Percentiles rank a stretch among this genome's conserved stretches.
Evolutionary conservation across 2,113 vertebrate genomes (phyloP).

Genomic region (Misgurnus anguillicaudatus): DNA sequence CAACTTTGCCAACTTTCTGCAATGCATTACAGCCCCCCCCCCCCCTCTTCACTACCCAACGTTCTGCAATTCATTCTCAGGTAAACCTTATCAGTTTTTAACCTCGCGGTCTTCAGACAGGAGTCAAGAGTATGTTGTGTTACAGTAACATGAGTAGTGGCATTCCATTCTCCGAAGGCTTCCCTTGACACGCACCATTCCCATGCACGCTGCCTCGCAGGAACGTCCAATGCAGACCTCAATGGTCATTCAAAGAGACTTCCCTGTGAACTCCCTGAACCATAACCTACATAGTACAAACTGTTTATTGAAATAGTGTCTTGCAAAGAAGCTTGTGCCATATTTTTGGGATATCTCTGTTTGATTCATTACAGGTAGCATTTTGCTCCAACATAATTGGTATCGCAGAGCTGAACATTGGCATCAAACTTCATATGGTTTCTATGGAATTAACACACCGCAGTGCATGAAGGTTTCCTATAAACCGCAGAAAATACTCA

Average conservation of each 20-base stretch:
- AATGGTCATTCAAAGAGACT: background rate
- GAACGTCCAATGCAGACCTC: slow-evolving; percentile 14
- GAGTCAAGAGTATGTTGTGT: slow-evolving; percentile 30
- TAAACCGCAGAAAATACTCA: slow-evolving; percentile 15
- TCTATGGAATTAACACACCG: background rate
- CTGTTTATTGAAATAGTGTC: background rate
- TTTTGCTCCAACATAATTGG: background rate
- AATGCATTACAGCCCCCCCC: slow-evolving; percentile 30
- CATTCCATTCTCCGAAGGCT: slow-evolving; percentile 35
- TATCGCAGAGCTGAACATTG: background rate
- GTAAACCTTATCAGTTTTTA: slow-evolving; percentile 27
- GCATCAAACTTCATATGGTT: background rate
- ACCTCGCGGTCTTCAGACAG: slow-evolving; percentile 6
- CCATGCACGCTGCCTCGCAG: background rate
- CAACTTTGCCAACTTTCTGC: slow-evolving; percentile 5
- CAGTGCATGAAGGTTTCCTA: background rate
- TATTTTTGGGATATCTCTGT: background rate
- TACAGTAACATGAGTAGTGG: slow-evolving; percentile 33
- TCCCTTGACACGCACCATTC: background rate
- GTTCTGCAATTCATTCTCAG: slow-evolving; percentile 6
- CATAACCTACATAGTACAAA: background rate
- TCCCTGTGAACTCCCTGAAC: slow-evolving; percentile 2
- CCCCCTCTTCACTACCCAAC: slow-evolving; percentile 6
- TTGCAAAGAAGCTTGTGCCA: background rate
- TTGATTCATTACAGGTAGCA: background rate